A percentile compares a stretch with the other conserved stretches of the same genome.
Conservation (phyloP, 1,140 invertebrate species). For the Magallana gigas region DNA sequence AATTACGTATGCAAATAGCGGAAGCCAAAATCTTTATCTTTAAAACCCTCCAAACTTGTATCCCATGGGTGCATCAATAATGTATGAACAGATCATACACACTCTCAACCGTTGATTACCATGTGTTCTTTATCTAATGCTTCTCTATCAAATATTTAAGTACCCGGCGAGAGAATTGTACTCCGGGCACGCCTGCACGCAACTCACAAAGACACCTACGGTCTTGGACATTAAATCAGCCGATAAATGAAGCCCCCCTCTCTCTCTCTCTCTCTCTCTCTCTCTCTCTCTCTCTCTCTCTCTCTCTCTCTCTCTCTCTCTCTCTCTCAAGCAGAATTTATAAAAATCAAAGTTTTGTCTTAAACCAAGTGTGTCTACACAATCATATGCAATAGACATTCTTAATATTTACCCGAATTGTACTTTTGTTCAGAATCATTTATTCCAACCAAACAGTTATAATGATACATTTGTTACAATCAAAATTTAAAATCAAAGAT, state of each 20-base stretch:
- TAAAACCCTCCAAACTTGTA: background rate
- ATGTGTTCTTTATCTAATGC: conserved; percentile 17
- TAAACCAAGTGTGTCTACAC: too few relatives aligned
- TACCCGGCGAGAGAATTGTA: background rate
- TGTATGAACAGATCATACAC: conserved; percentile 6
- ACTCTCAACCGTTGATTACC: conserved; percentile 8
- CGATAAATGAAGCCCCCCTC: background rate
- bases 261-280: too few relatives aligned
- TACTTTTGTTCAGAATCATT: too few relatives aligned
- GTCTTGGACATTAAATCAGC: background rate
- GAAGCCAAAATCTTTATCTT: conserved; percentile 22
- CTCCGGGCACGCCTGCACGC: background rate
- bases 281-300: too few relatives aligned
- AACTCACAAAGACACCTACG: conserved; percentile 24
- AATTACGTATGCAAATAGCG: background rate
- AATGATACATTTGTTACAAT: too few relatives aligned
- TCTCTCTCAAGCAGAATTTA: too few relatives aligned
- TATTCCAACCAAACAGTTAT: too few relatives aligned
- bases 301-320: too few relatives aligned
- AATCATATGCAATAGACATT: too few relatives aligned
- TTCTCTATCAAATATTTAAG: conserved; percentile 32
- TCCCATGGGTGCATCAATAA: conserved; percentile 20
- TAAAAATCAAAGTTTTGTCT: too few relatives aligned
- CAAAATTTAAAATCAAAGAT: too few relatives aligned
- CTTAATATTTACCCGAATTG: too few relatives aligned